phyloP scores from a whole-genome alignment of 1,140 invertebrate species.

The Coenobita brevimanus region DNA sequence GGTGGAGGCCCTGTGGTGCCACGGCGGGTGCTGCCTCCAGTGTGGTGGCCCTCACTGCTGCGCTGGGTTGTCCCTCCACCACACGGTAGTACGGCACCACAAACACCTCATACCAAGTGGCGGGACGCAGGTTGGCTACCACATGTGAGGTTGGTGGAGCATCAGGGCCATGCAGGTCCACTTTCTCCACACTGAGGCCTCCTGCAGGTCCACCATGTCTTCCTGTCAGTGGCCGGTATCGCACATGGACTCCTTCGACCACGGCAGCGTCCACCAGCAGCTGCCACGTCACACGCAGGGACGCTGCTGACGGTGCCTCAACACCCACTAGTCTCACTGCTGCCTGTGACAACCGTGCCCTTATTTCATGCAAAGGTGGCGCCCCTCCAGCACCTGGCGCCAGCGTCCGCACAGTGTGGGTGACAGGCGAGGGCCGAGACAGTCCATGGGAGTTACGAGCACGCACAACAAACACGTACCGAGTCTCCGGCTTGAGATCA shows the following conservation, averaged over 20 bases:
- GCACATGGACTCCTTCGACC: slow-evolving; percentile 93
- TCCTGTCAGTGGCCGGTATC: slow-evolving; percentile 79
- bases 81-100: slow-evolving; percentile 89
- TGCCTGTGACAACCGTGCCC: slow-evolving; percentile 82
- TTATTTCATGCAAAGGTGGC: slow-evolving; percentile 75
- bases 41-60: slow-evolving; percentile 64
- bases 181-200: slow-evolving; percentile 66
- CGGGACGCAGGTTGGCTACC: slow-evolving; percentile 84
- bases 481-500: slow-evolving; percentile 85
- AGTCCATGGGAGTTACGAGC: slow-evolving; percentile 90
- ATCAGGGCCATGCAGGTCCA: slow-evolving; percentile 49
- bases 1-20: slow-evolving; percentile 53
- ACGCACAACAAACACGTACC: slow-evolving; percentile 90
- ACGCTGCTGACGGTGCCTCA: slow-evolving; percentile 84
- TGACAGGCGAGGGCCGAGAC: slow-evolving; percentile 76
- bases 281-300: slow-evolving; percentile 89
- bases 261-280: slow-evolving; percentile 75
- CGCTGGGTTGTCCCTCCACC: slow-evolving; percentile 83
- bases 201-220: slow-evolving; percentile 77
- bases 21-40: slow-evolving; percentile 53
- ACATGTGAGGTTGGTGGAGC: slow-evolving; percentile 76
- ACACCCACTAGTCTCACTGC: slow-evolving; percentile 87
- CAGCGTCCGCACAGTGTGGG: slow-evolving; percentile 74
- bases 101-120: slow-evolving; percentile 91
- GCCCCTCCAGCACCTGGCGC: slow-evolving; percentile 77